Evolutionary conservation across 2,888 invertebrate species (phyloP).

Genomic region (Mylabris sibirica): DNA sequence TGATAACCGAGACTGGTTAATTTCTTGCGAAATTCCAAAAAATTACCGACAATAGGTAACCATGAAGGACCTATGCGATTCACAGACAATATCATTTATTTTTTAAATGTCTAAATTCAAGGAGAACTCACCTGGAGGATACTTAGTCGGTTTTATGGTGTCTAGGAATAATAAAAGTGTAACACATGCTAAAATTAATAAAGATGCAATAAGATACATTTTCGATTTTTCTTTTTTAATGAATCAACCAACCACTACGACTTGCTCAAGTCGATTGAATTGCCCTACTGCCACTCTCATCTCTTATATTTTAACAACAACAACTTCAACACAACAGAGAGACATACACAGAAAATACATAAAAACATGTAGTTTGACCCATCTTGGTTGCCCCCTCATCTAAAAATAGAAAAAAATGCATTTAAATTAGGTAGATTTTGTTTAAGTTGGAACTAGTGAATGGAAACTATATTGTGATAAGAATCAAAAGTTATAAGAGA

Average conservation of each 20-base stretch:
- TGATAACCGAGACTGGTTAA: constrained; percentile 61
- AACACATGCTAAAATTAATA: constrained; percentile 35
- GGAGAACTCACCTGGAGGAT: constrained; percentile 64
- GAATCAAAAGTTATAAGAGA: not conserved
- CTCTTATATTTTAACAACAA: constrained; percentile 1
- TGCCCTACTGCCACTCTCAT: constrained; percentile 7
- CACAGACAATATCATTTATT: constrained; percentile 8
- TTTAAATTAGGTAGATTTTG: constrained; percentile 3
- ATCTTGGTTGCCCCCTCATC: not conserved
- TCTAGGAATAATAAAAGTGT: constrained; percentile 39
- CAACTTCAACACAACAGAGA: not conserved
- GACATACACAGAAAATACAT: not conserved
- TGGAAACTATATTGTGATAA: not conserved
- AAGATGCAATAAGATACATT: constrained; percentile 41
- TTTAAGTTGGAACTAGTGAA: not conserved
- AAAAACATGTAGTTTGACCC: not conserved
- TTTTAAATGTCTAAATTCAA: constrained; percentile 7
- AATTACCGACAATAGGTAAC: constrained; percentile 66
- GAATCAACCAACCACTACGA: constrained; percentile 14
- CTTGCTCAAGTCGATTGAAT: constrained; percentile 20
- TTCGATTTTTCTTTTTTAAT: constrained; percentile 26
- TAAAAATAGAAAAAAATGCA: constrained; percentile 7
- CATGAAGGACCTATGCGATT: constrained; percentile 64
- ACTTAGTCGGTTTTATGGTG: constrained; percentile 61
- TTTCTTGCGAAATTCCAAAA: constrained; percentile 56